Conservation (phyloP, 1,140 invertebrate species). For the Psix sp. region DNA sequence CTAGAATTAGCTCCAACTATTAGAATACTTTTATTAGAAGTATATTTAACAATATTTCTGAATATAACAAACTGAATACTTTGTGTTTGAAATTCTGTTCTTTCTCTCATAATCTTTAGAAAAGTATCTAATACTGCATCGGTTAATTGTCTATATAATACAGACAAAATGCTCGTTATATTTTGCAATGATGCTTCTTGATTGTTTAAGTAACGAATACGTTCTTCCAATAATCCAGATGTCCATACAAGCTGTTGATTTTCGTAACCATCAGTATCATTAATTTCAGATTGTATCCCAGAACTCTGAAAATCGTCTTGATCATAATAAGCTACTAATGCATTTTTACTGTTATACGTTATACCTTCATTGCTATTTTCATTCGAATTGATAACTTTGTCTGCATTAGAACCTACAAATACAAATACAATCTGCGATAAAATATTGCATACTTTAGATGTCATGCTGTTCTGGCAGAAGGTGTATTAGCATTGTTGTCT, state of each 20-base stretch:
- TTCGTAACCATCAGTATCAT: background rate
- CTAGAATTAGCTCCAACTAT: constrained; percentile 6
- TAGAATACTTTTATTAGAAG: constrained; percentile 4
- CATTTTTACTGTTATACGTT: no score
- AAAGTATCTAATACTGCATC: constrained; percentile 12
- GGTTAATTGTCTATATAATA: background rate
- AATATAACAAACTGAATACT: constrained; percentile 5
- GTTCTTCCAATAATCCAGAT: constrained; percentile 1
- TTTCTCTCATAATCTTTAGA: constrained; percentile 11
- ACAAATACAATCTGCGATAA: no score
- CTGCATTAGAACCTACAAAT: no score
- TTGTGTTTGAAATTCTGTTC: constrained; percentile 5
- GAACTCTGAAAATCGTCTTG: no score
- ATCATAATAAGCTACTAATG: no score
- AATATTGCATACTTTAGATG: no score
- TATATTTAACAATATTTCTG: constrained; percentile 6
- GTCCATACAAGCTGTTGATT: constrained; percentile 2
- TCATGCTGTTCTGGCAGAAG: no score
- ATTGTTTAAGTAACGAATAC: constrained; percentile 3
- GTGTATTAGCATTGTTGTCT: background rate
- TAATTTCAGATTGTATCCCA: background rate
- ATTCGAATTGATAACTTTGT: no score
- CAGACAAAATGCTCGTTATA: background rate
- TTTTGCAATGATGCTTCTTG: background rate
- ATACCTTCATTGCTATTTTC: no score